Percentiles rank a stretch among this genome's conserved stretches.
These are phyloP conservation scores for Baronia brevicornis DNA, from an alignment of 2,888 invertebrate genomes.

Conservation along the genomic window DNA sequence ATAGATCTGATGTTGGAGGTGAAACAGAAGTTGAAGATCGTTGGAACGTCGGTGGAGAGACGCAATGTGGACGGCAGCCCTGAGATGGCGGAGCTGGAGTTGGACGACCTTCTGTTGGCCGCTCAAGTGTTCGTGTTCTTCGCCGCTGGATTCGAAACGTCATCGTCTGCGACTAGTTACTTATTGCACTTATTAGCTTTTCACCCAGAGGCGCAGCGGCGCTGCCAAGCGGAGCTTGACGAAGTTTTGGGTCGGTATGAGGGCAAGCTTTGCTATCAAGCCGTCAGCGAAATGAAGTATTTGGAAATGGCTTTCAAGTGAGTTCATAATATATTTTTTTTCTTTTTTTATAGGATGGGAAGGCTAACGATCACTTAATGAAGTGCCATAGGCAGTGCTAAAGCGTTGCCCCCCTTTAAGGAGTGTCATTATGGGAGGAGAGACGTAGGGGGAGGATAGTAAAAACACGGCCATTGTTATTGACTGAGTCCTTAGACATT, in stretches of 20 bases:
- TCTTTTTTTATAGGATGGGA: no score
- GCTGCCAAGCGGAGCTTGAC: conserved; percentile 25
- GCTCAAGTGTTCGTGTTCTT: conserved; percentile 54
- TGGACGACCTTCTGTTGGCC: conserved; percentile 35
- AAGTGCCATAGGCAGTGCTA: no score
- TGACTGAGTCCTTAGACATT: no score
- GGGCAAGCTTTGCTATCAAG: conserved; percentile 25
- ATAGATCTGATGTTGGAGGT: conserved; percentile 40
- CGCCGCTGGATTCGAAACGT: conserved; percentile 45
- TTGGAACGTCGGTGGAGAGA: conserved; percentile 34
- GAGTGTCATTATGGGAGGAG: no score
- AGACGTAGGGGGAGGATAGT: no score
- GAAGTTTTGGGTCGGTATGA: conserved; percentile 20
- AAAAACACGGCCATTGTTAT: no score
- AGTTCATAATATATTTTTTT: no score
- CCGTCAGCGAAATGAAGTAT: conserved; percentile 25
- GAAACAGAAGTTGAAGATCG: conserved; percentile 31
- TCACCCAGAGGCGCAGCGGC: conserved; percentile 21
- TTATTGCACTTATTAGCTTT: conserved; percentile 23
- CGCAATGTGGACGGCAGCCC: conserved; percentile 31
- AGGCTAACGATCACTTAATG: no score
- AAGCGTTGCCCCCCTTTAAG: no score
- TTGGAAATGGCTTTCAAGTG: conserved; percentile 22
- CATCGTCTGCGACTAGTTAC: conserved; percentile 24
- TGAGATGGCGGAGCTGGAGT: conserved; percentile 29